Conservation (phyloP, 2,797 vertebrate genomes). For the Lates japonicus region DNA sequence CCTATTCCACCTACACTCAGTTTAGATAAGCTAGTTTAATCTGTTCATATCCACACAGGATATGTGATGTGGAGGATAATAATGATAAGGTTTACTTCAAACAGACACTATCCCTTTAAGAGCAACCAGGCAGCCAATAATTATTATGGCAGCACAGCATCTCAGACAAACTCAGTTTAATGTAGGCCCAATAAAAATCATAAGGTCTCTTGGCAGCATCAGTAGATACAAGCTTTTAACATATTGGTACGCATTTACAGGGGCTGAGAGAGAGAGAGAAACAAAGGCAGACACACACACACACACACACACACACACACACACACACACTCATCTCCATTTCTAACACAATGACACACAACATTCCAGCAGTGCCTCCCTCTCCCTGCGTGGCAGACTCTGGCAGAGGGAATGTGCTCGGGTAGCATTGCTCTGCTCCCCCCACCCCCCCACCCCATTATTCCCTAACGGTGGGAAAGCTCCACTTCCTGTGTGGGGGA, state of each 20-base stretch:
- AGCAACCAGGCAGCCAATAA: constrained; percentile 11
- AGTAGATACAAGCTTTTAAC: constrained; percentile 12
- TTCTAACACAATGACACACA: constrained; percentile 44
- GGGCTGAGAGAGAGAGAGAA: constrained; percentile 14
- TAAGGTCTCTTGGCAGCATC: constrained; percentile 17
- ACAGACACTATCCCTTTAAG: constrained; percentile 56
- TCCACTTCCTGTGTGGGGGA: constrained; percentile 75
- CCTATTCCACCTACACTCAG: not conserved
- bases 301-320: constrained; percentile 26
- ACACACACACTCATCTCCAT: constrained; percentile 20
- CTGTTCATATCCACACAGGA: constrained; percentile 12
- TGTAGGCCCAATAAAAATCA: constrained; percentile 17
- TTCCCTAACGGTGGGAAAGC: constrained; percentile 68
- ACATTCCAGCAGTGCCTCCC: constrained; percentile 65
- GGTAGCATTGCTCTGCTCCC: constrained; percentile 50
- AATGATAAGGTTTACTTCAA: constrained; percentile 21
- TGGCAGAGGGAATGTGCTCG: constrained; percentile 69
- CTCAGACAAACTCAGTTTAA: constrained; percentile 21
- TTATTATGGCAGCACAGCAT: not conserved
- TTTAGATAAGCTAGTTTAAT: not conserved
- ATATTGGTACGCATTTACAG: not conserved
- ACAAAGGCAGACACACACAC: constrained; percentile 28
- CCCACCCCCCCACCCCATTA: constrained; percentile 41
- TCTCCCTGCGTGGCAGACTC: constrained; percentile 40
- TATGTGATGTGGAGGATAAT: constrained; percentile 1